Evolutionary conservation across 2,113 vertebrate genomes (phyloP), one percentile per base, ranked within the genome.

Genomic region (Thinocorus orbignyianus): DNA sequence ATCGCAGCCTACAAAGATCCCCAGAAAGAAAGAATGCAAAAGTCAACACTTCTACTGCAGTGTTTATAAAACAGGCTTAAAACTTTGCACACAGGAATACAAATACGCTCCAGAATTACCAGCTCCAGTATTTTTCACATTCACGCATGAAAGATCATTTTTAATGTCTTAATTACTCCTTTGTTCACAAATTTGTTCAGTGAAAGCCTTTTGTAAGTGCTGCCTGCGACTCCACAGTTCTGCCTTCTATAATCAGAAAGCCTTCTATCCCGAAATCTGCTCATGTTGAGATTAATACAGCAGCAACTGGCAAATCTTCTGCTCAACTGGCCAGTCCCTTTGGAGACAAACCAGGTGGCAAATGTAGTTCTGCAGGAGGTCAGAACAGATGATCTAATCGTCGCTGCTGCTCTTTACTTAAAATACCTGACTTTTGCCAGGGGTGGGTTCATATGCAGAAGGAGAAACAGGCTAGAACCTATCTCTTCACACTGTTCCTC

Each of bases 331-430:
- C 37, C 60, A 2, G 39, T 90, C 14, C 48, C 52, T 69, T 76
- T 51, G 86, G 83, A 84, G 77, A 24, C 35, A 88, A 92, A 81
- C 68, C 83, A 93, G 64, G 55, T 93, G 91, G 88, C 68, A 94
- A 58, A 78, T 11, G 11, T 16, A 46, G 39, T 90, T 96, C 74
- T 37, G 24, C 4, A 1, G 2, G 2, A 72, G 19, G 13, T 9
- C 90, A 83, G 72, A 86, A 81, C 17, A 72, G 17, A 11, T 55
- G 24, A 88, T 90, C 55, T 78, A 68, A 83, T 81, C 86, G 41
- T 30, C 10, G 6, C 6, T 88, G 57, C 77, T 78, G 14, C 52
- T 83, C 70, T 16, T 49, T 72, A 23, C 46, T 77, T 58, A 17
- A 46, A 86, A 71, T 51, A 52, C n/a, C 28, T 71, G 46, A 14